Evolutionary conservation across 2,888 invertebrate species (phyloP).

Genomic region (Vandiemenella viatica): DNA sequence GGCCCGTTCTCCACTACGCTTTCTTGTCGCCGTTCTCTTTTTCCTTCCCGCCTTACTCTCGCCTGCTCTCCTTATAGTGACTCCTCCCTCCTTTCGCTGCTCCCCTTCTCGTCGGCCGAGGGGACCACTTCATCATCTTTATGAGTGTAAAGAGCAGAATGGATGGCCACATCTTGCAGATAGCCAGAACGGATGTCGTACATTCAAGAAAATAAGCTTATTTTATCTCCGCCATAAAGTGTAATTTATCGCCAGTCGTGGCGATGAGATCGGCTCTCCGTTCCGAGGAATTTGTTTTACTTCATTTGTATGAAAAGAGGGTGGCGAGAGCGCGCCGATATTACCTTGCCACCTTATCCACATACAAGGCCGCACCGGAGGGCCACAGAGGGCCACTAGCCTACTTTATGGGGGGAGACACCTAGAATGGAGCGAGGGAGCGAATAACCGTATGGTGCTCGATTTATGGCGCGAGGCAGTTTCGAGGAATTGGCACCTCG

Average conservation of each 20-base stretch:
- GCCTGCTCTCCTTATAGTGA: neutral
- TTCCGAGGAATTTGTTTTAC: constrained; percentile 2
- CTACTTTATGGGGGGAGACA: too few relatives aligned
- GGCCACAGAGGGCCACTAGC: neutral
- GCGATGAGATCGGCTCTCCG: constrained; percentile 22
- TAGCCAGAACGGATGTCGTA: constrained; percentile 25
- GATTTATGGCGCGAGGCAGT: too few relatives aligned
- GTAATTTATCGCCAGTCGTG: constrained; percentile 28
- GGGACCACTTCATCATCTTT: constrained; percentile 18
- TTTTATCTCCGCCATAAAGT: constrained; percentile 32
- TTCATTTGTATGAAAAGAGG: constrained; percentile 2
- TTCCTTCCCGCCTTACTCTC: neutral
- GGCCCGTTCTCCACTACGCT: too few relatives aligned
- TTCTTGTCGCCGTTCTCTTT: too few relatives aligned
- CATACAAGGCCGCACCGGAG: too few relatives aligned
- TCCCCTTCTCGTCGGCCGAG: constrained; percentile 4
- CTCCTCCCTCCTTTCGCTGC: constrained; percentile 1
- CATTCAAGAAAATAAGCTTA: constrained; percentile 32
- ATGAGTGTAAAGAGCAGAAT: constrained; percentile 19
- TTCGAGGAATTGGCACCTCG: too few relatives aligned
- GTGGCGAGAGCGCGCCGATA: neutral
- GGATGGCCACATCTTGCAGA: constrained; percentile 23
- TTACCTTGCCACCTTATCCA: neutral
- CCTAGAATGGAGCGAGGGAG: too few relatives aligned
- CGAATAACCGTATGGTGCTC: too few relatives aligned